Evolutionary conservation across 2,888 invertebrate species (phyloP), one percentile per base, ranked within the genome.

Genomic region (Epirrita christyi): DNA sequence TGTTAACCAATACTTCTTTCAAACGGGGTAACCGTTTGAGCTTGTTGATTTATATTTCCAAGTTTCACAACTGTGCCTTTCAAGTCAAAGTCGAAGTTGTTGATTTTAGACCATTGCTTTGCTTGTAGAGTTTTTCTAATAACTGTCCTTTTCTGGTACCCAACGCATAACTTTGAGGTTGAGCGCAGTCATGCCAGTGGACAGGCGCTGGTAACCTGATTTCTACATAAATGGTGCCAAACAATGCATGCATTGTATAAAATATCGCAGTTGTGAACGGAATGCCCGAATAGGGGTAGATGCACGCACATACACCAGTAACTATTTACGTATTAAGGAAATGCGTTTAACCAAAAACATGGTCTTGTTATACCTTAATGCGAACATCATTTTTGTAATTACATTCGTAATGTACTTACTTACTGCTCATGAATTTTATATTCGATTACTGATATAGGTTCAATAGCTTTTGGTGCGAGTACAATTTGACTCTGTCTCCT

Each of bases 321-420:
- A 38, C 52, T 48, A 48, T 52, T 57, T 57, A 48, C 21, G 41
- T 32, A 38, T 36, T 60, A 53, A 56, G 55, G 55, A 60, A 56
- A 43, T 53, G 47, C 29, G 32, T 34, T 51, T 50, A 41, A 36
- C 15, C 4, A 38, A 48, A 46, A 52, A 44, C 38, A 55, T 47
- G 21, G 42, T 47, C 36, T 27, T 38, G 15, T 51, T 29, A 21
- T 36, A 21, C 37, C 10, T 38, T 44, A 32, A 45, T 38, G 29
- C 8, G 28, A 44, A 21, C 44, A 41, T 46, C 9, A 46, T 32
- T 52, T n/a, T 46, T 46, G 11, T 46, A 34, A 15, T 41, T 34
- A 34, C 21, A 32, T 32, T 32, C 9, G 8, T 32, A 8, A 1
- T 9, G 32, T 32, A 29, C 28, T 29, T 29, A 29, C 28, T 29